Percentiles rank a stretch among this genome's conserved stretches.
Conservation (phyloP, 1,140 invertebrate genomes). For the Drosophila suzukii region DNA sequence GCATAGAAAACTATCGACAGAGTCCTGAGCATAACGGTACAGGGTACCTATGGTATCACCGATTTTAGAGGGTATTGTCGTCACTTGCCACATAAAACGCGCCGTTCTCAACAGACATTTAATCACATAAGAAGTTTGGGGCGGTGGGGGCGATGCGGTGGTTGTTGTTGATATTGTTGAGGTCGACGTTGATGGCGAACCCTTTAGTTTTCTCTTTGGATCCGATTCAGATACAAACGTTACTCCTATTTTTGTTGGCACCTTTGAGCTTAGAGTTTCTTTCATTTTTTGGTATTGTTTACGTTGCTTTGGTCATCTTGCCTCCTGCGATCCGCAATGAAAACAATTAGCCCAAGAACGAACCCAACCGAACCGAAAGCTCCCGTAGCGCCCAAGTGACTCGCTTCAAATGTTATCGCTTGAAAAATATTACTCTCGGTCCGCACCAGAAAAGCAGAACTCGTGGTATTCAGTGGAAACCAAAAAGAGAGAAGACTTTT, state of each 20-base stretch:
- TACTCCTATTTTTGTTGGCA: slow-evolving; percentile 57
- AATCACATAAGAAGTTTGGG: slow-evolving; percentile 71
- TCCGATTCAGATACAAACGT: slow-evolving; percentile 38
- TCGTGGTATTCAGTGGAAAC: neutral
- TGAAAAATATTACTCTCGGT: neutral
- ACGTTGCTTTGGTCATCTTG: slow-evolving; percentile 56
- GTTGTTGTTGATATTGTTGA: slow-evolving; percentile 28
- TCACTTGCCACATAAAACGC: slow-evolving; percentile 84
- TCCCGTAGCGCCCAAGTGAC: slow-evolving; percentile 7
- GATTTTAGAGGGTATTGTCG: slow-evolving; percentile 80
- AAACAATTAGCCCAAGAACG: slow-evolving; percentile 10
- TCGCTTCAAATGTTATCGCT: slow-evolving; percentile 19
- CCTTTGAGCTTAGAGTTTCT: slow-evolving; percentile 68
- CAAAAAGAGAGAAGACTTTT: neutral
- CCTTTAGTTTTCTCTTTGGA: slow-evolving; percentile 31
- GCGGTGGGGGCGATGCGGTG: slow-evolving; percentile 10
- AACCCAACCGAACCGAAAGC: slow-evolving; percentile 26
- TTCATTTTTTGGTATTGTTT: slow-evolving; percentile 74
- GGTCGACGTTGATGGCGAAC: slow-evolving; percentile 21
- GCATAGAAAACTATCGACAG: slow-evolving; percentile 80
- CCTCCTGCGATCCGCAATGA: slow-evolving; percentile 18
- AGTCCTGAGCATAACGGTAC: slow-evolving; percentile 82
- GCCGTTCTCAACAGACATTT: slow-evolving; percentile 82
- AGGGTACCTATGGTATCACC: slow-evolving; percentile 81
- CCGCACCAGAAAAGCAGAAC: neutral